phyloP scores from a whole-genome alignment of 2,888 invertebrate species.

The Hypercompe scribonia region DNA sequence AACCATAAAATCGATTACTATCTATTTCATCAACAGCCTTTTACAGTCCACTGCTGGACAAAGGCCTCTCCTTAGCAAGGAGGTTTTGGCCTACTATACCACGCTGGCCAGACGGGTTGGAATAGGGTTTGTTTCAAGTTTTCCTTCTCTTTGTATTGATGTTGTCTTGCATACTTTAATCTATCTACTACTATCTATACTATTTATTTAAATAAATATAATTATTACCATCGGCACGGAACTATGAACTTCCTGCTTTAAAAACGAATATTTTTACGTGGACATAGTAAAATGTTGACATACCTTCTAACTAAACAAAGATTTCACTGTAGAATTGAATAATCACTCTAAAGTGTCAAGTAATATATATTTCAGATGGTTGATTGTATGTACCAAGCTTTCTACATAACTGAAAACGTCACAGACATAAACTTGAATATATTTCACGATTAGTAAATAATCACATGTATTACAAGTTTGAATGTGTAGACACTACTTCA shows the following conservation, averaged over 20 bases:
- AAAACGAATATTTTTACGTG: not conserved
- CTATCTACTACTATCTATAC: too few relatives aligned
- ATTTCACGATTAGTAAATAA: not conserved
- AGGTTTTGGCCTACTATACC: too few relatives aligned
- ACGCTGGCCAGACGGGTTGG: too few relatives aligned
- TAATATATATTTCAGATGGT: not conserved
- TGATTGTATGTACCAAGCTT: not conserved
- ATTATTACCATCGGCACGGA: not conserved
- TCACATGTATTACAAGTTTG: too few relatives aligned
- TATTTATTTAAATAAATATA: too few relatives aligned
- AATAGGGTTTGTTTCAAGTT: too few relatives aligned
- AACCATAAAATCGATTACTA: not conserved
- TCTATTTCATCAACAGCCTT: too few relatives aligned
- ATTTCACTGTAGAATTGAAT: not conserved
- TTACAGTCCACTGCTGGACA: too few relatives aligned
- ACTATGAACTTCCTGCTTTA: not conserved
- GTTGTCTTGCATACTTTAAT: too few relatives aligned
- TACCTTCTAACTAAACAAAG: slow-evolving; percentile 7
- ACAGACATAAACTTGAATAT: not conserved
- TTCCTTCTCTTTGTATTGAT: too few relatives aligned
- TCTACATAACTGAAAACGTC: not conserved
- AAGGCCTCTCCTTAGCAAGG: too few relatives aligned
- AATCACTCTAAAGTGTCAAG: not conserved
- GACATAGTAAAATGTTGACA: not conserved
- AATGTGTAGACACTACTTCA: too few relatives aligned